These are phyloP conservation scores for Notamacropus eugenii DNA, from an alignment of 2,797 vertebrate genomes.

Conservation along the genomic window DNA sequence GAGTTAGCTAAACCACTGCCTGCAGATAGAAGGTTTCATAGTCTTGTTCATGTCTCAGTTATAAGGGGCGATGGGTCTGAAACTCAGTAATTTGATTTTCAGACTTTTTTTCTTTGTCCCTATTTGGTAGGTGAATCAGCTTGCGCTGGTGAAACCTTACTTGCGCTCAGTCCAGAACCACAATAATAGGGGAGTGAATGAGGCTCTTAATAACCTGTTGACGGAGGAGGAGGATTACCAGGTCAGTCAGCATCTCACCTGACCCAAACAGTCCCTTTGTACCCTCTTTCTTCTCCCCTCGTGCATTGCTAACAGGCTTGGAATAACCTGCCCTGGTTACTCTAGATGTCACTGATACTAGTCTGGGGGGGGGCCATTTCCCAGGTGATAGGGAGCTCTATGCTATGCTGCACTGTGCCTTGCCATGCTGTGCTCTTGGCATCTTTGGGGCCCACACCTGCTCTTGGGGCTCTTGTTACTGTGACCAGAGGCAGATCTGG, in stretches of 20 bases:
- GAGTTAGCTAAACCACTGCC: not conserved
- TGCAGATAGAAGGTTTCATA: not conserved
- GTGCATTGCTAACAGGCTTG: not conserved
- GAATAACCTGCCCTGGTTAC: not conserved
- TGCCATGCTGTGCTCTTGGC: not conserved
- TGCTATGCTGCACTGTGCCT: too few relatives aligned
- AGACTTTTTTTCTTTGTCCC: not conserved
- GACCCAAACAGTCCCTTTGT: not conserved
- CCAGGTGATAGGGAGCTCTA: not conserved
- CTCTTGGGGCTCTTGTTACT: not conserved
- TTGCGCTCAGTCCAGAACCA: slow-evolving; percentile 94
- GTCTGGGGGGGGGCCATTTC: not conserved
- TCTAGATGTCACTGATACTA: too few relatives aligned
- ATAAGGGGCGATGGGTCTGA: not conserved
- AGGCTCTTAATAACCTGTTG: slow-evolving; percentile 93
- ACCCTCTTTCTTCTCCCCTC: not conserved
- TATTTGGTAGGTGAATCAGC: slow-evolving; percentile 87
- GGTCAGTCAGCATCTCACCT: slow-evolving; percentile 69
- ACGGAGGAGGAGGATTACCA: slow-evolving; percentile 95
- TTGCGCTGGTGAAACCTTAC: slow-evolving; percentile 94
- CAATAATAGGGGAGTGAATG: slow-evolving; percentile 94
- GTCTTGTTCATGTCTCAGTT: not conserved
- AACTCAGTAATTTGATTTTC: not conserved
- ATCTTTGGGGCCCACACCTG: not conserved
- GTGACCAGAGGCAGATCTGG: not conserved